A percentile compares a stretch with the other conserved stretches of the same genome.
These are phyloP conservation scores for Rotaria magnacalcarata DNA, from an alignment of 2,888 invertebrate genomes.

Conservation along the genomic window DNA sequence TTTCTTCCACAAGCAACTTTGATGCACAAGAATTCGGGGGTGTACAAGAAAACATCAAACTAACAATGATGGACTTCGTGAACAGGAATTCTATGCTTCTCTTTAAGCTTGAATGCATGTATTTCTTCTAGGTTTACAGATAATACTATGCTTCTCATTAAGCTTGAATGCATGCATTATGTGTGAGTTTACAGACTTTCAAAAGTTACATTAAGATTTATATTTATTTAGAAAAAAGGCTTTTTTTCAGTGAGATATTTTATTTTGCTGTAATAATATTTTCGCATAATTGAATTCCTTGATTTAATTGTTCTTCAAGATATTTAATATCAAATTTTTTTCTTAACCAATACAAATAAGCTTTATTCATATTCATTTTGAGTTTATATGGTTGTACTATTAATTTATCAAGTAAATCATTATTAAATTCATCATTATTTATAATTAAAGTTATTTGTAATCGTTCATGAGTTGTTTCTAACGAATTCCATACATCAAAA, in stretches of 20 bases:
- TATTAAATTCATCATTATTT: background rate
- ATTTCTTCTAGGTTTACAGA: too few relatives aligned
- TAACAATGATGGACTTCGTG: too few relatives aligned
- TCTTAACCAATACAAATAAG: constrained; percentile 27
- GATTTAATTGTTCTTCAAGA: constrained; percentile 21
- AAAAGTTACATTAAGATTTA: too few relatives aligned
- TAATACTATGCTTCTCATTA: too few relatives aligned
- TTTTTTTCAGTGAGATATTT: background rate
- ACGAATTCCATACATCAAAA: background rate
- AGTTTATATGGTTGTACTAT: background rate
- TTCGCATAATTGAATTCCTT: background rate
- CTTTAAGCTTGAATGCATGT: too few relatives aligned
- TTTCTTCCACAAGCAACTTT: too few relatives aligned
- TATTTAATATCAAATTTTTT: background rate
- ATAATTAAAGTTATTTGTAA: background rate
- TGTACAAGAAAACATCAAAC: too few relatives aligned
- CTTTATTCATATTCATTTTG: constrained; percentile 18
- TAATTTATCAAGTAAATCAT: background rate
- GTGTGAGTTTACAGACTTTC: too few relatives aligned
- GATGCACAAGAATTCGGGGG: too few relatives aligned
- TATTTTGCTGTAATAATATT: background rate
- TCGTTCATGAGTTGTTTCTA: background rate
- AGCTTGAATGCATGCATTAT: too few relatives aligned
- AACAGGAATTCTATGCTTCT: too few relatives aligned
- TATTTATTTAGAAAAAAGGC: too few relatives aligned